Conservation (phyloP, 2,113 vertebrate genomes). For the Bufo bufo region DNA sequence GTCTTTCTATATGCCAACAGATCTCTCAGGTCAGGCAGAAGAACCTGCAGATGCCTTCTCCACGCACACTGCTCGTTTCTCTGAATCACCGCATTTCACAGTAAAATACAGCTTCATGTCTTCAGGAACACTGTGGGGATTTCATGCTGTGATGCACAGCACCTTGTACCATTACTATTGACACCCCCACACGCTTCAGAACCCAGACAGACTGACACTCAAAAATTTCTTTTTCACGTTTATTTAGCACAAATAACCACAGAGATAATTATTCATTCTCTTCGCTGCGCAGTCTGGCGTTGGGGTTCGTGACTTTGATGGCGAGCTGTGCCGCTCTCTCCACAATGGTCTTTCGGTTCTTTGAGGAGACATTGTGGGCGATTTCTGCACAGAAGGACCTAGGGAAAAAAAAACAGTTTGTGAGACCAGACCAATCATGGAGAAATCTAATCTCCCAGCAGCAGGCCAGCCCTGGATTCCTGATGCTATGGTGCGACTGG, state of each 20-base stretch:
- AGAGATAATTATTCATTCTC: conserved; percentile 86
- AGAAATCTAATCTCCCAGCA: neutral
- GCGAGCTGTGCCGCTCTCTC: conserved; percentile 96
- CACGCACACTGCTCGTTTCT: too few relatives aligned
- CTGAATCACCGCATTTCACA: too few relatives aligned
- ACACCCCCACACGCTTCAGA: neutral
- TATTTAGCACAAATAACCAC: conserved; percentile 72
- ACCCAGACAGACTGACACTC: neutral
- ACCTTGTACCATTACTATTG: neutral
- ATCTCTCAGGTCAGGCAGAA: too few relatives aligned
- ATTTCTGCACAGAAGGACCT: conserved; percentile 97
- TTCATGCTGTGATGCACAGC: too few relatives aligned
- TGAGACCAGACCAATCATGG: neutral
- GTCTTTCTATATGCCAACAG: too few relatives aligned
- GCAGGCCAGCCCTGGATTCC: neutral
- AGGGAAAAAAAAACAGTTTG: neutral
- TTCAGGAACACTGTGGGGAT: too few relatives aligned
- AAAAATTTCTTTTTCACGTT: conserved; percentile 61
- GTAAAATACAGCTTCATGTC: too few relatives aligned
- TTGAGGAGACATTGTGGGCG: conserved; percentile 97
- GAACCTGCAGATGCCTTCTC: too few relatives aligned
- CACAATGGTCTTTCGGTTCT: conserved; percentile 96
- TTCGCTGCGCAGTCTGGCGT: conserved; percentile 95
- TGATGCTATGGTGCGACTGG: too few relatives aligned
- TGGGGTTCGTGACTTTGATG: conserved; percentile 97